A percentile compares a stretch with the other conserved stretches of the same genome.
These are phyloP conservation scores for Chymomyza fuscimana DNA, from an alignment of 2,888 invertebrate species.

Conservation along the genomic window DNA sequence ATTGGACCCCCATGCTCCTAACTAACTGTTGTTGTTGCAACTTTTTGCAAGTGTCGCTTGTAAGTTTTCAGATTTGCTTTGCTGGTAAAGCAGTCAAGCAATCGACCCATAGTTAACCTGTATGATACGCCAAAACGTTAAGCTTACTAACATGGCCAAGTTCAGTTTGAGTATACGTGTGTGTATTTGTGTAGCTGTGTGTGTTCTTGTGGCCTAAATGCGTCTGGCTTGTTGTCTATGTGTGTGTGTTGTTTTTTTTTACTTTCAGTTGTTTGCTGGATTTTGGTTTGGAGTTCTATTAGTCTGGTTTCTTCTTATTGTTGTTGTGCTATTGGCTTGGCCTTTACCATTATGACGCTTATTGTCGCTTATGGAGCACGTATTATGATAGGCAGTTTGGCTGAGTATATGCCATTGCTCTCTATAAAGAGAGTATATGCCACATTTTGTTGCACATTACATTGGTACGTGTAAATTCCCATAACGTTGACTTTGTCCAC, in stretches of 20 bases:
- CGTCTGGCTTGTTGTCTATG: constrained; percentile 15
- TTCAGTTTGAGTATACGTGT: constrained; percentile 5
- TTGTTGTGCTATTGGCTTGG: constrained; percentile 24
- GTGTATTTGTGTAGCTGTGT: constrained; percentile 6
- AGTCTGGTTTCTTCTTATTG: not conserved
- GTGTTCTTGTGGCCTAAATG: constrained; percentile 16
- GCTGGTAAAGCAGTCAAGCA: not conserved
- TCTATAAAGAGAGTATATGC: constrained; percentile 11
- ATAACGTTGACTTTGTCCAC: not conserved
- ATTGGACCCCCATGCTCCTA: constrained; percentile 5
- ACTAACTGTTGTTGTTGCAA: constrained; percentile 26
- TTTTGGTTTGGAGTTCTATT: constrained; percentile 1
- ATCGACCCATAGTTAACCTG: constrained; percentile 11
- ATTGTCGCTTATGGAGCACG: constrained; percentile 68
- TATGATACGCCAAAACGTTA: not conserved
- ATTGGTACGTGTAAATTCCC: not conserved
- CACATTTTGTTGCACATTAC: constrained; percentile 23
- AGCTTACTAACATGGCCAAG: not conserved
- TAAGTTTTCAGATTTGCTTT: constrained; percentile 56
- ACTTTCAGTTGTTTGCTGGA: constrained; percentile 5
- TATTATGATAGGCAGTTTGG: constrained; percentile 66
- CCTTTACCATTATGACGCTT: constrained; percentile 61
- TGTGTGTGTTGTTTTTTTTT: not conserved
- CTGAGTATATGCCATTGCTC: not conserved
- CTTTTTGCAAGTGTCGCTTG: constrained; percentile 49